Evolutionary conservation across 2,888 invertebrate genomes (phyloP), one percentile per base, ranked within the genome.

Genomic region (Drosophila subquinaria): DNA sequence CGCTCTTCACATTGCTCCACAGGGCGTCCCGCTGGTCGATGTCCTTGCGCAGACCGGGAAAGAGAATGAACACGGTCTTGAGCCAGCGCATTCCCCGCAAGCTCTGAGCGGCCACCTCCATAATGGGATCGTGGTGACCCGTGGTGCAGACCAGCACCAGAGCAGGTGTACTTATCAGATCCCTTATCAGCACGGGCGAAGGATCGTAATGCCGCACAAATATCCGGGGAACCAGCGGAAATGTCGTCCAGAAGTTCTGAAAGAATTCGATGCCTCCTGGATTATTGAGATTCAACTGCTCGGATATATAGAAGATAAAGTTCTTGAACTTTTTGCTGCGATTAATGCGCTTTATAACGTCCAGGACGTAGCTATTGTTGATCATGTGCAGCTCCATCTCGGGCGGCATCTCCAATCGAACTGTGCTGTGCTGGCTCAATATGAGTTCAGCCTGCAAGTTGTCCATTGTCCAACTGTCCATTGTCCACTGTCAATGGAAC

Each of bases 241-340:
- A 90, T 0, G 57, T 59, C 0, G 10, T 1, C 73, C 81, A 81
- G 13, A 91, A 83, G 4, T 73, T 48, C 4, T 62, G 43, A 13
- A 91, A 82, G n/a, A 91, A 89, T 1, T 76, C 63, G 1, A 20
- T 15, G 0, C 77, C 68, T 0, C 48, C 60, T 1, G 65, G 64
- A n/a, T 74, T 61, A 11, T 68, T 75, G 1, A 76, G 17, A n/a
- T 76, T 61, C n/a, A 91, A 53, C 11, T 73, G 48, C 40, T 89
- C 84, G 43, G 91, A 88, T 57, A 91, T 73, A 47, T 82, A 91
- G n/a, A 91, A 86, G 0, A 91, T 72, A 13, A 89, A 79, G 55
- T 88, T 91, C 50, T 78, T 80, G 15, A 91, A 91, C 4, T 73
- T 59, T 47, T 84, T 79, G 11, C 76, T 17, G 4, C 71, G 55